Conservation (phyloP, 2,113 vertebrate species). For the Scartelaos histophorus region DNA sequence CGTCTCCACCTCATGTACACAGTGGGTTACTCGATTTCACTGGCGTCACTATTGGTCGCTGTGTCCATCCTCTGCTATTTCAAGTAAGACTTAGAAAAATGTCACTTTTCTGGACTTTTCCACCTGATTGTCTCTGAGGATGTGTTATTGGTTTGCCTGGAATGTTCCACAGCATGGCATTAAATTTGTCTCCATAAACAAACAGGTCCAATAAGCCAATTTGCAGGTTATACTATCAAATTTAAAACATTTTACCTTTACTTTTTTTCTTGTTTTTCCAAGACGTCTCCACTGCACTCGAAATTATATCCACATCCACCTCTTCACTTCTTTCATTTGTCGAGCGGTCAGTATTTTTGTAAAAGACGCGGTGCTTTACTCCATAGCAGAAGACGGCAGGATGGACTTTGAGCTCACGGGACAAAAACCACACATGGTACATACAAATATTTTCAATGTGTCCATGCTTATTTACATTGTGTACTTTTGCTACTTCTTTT, state of each 20-base stretch:
- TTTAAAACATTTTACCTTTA: neutral
- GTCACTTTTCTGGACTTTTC: neutral
- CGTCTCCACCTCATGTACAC: constrained; percentile 92
- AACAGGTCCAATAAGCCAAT: neutral
- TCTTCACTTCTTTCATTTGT: constrained; percentile 90
- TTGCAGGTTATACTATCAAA: neutral
- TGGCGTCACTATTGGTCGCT: constrained; percentile 82
- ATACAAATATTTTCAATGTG: constrained; percentile 4
- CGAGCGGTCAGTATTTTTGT: constrained; percentile 88
- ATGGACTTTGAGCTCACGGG: constrained; percentile 49
- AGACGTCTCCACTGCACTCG: constrained; percentile 91
- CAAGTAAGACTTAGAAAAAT: constrained; percentile 80
- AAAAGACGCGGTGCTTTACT: constrained; percentile 87
- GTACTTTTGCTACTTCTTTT: constrained; percentile 17
- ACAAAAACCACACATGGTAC: constrained; percentile 78
- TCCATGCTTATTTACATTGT: neutral
- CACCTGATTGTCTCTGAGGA: neutral
- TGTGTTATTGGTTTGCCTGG: neutral
- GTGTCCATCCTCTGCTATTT: constrained; percentile 88
- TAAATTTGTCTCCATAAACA: neutral
- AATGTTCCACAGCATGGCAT: neutral
- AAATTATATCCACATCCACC: constrained; percentile 91
- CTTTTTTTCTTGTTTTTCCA: neutral
- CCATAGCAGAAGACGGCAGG: constrained; percentile 46
- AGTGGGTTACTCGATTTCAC: constrained; percentile 86